Percentiles rank a stretch among this genome's conserved stretches.
phyloP scores from a whole-genome alignment of 2,113 vertebrate genomes.

The Melozone crissalis region DNA sequence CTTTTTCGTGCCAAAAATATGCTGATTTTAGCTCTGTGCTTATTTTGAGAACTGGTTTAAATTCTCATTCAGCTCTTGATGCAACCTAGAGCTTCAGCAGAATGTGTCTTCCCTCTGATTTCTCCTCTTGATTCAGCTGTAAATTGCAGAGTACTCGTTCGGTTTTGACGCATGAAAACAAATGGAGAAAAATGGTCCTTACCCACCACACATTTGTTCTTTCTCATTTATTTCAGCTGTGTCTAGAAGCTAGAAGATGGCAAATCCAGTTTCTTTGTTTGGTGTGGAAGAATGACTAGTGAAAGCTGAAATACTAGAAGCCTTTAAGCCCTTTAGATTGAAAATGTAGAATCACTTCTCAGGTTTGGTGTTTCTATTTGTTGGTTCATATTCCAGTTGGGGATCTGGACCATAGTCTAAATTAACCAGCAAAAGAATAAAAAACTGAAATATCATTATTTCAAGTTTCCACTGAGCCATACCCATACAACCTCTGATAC shows the following conservation, averaged over 20 bases:
- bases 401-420: background rate
- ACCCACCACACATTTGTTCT: background rate
- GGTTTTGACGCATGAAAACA: background rate
- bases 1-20: background rate
- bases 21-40: background rate
- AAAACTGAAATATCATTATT: background rate
- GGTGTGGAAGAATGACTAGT: background rate
- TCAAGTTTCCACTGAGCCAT: background rate
- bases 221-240: background rate
- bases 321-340: background rate
- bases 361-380: background rate
- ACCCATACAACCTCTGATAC: background rate
- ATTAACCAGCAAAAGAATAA: background rate
- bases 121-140: background rate
- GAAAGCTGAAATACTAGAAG: background rate
- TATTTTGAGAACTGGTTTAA: background rate
- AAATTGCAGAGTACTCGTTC: background rate
- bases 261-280: background rate
- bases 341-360: background rate
- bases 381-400: background rate
- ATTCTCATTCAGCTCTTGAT: background rate
- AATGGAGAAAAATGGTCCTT: background rate
- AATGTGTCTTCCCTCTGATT: background rate
- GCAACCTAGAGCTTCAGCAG: background rate
- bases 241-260: background rate